These are phyloP conservation scores for Allygus modestus DNA, from an alignment of 2,888 invertebrate genomes.

Conservation along the genomic window DNA sequence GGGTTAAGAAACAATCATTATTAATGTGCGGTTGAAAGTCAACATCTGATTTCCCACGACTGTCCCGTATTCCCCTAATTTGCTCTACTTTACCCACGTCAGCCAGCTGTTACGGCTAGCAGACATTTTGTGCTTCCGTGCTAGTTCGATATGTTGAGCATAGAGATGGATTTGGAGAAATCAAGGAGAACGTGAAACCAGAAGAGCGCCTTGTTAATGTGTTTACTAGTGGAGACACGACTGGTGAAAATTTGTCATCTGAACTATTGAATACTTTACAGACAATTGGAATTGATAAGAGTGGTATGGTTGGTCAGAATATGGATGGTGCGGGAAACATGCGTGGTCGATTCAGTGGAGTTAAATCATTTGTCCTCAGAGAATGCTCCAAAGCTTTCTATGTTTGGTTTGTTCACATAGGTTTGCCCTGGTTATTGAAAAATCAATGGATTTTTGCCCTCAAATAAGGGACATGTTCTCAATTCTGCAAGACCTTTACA, in stretches of 20 bases:
- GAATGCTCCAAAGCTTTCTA: slow-evolving; percentile 45
- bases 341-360: slow-evolving; percentile 1
- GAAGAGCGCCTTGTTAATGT: slow-evolving; percentile 38
- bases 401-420: slow-evolving; percentile 41
- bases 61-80: too few relatives aligned
- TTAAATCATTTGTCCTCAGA: slow-evolving; percentile 20
- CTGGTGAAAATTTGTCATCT: background rate
- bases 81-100: too few relatives aligned
- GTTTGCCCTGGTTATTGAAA: slow-evolving; percentile 50
- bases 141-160: slow-evolving; percentile 48
- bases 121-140: slow-evolving; percentile 29
- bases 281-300: background rate
- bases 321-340: slow-evolving; percentile 59
- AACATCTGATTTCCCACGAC: too few relatives aligned
- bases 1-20: too few relatives aligned
- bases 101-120: too few relatives aligned
- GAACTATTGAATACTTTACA: slow-evolving; percentile 8
- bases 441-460: slow-evolving; percentile 52
- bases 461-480: slow-evolving; percentile 56
- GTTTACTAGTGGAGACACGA: slow-evolving; percentile 42
- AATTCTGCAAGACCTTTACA: slow-evolving; percentile 44
- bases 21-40: too few relatives aligned
- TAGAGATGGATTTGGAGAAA: background rate
- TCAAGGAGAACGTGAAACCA: slow-evolving; percentile 41
- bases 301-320: slow-evolving; percentile 43